Percentiles rank a stretch among this genome's conserved stretches.
Evolutionary conservation across 1,140 invertebrate genomes (phyloP).

Genomic region (Sipha flava): DNA sequence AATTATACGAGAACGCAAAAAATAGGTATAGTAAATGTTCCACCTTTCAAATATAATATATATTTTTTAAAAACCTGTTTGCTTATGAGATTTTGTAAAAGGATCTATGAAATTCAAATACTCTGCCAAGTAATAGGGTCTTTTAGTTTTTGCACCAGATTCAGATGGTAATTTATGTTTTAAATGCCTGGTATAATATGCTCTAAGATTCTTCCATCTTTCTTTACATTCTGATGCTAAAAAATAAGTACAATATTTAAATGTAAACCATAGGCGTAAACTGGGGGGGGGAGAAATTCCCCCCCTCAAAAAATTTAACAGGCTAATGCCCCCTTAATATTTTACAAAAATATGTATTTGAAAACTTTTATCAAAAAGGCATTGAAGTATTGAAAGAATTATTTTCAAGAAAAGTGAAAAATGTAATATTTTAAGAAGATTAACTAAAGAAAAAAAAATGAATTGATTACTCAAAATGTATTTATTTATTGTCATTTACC

Average conservation of each 20-base stretch:
- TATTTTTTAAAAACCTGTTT: not conserved
- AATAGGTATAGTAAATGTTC: not conserved
- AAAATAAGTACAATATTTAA: not conserved
- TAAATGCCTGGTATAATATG: slow-evolving; percentile 3
- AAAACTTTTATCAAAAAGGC: no score
- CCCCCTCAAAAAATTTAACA: no score
- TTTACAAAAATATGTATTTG: no score
- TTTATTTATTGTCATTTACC: no score
- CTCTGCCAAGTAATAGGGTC: not conserved
- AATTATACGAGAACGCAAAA: not conserved
- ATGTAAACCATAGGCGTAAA: no score
- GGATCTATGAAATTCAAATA: slow-evolving; percentile 5
- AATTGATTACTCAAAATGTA: no score
- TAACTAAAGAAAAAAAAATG: no score
- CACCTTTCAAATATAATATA: not conserved
- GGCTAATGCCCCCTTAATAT: no score
- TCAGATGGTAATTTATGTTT: slow-evolving; percentile 2
- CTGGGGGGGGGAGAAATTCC: no score
- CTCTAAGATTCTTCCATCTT: slow-evolving; percentile 7
- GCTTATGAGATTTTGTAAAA: slow-evolving; percentile 1
- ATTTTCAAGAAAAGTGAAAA: no score
- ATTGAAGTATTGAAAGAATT: no score
- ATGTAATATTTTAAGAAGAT: no score
- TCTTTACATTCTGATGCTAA: not conserved
- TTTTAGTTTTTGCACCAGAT: not conserved